phyloP scores from a whole-genome alignment of 1,140 invertebrate species.

The Hycleus phaleratus region DNA sequence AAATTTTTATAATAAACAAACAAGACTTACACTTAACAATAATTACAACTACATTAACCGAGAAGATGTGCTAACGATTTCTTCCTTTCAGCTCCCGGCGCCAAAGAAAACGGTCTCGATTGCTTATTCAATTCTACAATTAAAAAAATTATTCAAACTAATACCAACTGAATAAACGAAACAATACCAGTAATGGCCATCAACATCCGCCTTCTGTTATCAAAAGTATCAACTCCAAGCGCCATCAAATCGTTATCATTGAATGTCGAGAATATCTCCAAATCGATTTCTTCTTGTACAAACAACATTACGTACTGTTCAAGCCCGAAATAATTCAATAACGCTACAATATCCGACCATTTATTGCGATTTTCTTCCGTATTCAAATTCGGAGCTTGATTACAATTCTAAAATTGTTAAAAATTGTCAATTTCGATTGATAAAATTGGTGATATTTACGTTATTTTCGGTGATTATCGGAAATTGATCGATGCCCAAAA shows the following conservation, averaged over 20 bases:
- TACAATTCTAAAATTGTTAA: neutral
- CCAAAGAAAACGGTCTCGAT: constrained; percentile 52
- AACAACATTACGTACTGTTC: constrained; percentile 80
- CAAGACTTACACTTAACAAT: too few relatives aligned
- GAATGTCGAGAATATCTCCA: constrained; percentile 75
- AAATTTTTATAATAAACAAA: too few relatives aligned
- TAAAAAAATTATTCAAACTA: too few relatives aligned
- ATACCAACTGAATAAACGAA: too few relatives aligned
- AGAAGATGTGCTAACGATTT: constrained; percentile 28
- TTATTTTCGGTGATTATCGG: constrained; percentile 33
- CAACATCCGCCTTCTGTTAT: constrained; percentile 82
- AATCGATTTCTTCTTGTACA: constrained; percentile 75
- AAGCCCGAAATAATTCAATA: constrained; percentile 68
- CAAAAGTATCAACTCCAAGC: constrained; percentile 80
- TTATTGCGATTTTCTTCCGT: constrained; percentile 22
- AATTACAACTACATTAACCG: too few relatives aligned
- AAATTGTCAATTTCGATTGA: constrained; percentile 16
- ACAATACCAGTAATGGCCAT: constrained; percentile 53
- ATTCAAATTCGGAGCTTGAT: too few relatives aligned
- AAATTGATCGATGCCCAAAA: constrained; percentile 55
- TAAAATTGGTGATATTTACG: constrained; percentile 23
- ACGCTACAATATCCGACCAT: constrained; percentile 53
- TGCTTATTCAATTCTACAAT: constrained; percentile 48
- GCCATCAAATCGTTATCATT: constrained; percentile 80
- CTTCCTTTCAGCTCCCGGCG: constrained; percentile 62